A percentile compares a stretch with the other conserved stretches of the same genome.
These are phyloP conservation scores for Hirudo medicinalis DNA, from an alignment of 1,140 invertebrate genomes.

Conservation along the genomic window DNA sequence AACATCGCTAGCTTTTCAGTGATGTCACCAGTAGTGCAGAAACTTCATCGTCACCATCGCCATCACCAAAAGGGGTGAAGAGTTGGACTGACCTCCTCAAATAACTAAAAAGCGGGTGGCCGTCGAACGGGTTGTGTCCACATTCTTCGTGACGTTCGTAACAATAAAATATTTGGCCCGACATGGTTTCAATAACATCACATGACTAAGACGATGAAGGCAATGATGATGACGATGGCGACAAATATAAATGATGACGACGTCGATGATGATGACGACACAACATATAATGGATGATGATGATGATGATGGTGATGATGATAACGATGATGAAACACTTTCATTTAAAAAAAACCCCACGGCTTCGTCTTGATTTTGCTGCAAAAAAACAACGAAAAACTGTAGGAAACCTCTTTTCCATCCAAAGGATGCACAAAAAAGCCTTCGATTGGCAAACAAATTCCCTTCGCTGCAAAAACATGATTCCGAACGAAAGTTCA, in stretches of 20 bases:
- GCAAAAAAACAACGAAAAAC: background rate
- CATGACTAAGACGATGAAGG: constrained; percentile 44
- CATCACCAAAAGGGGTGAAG: too few relatives aligned
- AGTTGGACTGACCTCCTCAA: too few relatives aligned
- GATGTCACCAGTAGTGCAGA: too few relatives aligned
- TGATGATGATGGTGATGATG: background rate
- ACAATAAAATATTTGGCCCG: too few relatives aligned
- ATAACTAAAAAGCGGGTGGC: too few relatives aligned
- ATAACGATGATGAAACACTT: constrained; percentile 10
- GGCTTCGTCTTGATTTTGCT: background rate
- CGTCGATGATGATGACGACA: background rate
- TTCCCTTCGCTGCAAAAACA: background rate
- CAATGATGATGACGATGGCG: background rate
- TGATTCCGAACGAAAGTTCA: background rate
- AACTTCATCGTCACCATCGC: too few relatives aligned
- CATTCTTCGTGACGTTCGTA: constrained; percentile 66
- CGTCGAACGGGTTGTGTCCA: constrained; percentile 43
- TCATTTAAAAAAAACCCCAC: background rate
- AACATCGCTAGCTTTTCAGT: too few relatives aligned
- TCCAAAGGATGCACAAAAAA: background rate
- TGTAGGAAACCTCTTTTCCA: background rate
- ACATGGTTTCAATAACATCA: constrained; percentile 54
- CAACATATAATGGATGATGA: background rate
- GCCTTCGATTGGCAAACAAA: background rate
- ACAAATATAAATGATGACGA: background rate